Conservation (phyloP, 2,797 vertebrate genomes). For the Choloepus didactylus region DNA sequence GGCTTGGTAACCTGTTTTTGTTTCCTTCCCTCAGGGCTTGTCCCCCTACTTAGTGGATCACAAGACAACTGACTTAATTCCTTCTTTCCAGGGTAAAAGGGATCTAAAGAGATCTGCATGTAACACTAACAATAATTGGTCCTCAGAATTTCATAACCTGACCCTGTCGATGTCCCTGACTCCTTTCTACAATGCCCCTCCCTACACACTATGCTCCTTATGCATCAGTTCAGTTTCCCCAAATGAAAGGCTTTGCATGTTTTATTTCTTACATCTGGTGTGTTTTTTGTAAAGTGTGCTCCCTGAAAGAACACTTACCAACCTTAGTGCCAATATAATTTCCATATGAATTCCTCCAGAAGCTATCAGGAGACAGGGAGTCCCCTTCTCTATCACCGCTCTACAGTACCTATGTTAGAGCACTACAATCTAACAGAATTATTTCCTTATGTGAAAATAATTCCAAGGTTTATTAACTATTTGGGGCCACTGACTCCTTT, state of each 20-base stretch:
- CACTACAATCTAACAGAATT: background rate
- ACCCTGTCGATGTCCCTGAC: background rate
- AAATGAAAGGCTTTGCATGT: background rate
- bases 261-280: background rate
- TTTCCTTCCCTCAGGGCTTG: background rate
- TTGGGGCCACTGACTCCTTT: background rate
- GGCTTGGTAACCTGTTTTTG: background rate
- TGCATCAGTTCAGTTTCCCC: background rate
- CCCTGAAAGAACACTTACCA: accelerated
- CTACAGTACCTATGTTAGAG: too few relatives aligned
- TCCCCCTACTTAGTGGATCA: background rate
- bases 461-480: background rate
- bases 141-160: background rate
- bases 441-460: background rate
- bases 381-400: background rate
- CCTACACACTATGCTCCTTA: background rate
- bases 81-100: background rate
- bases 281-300: background rate
- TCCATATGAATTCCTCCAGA: background rate
- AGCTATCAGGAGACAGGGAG: background rate
- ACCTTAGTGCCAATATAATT: background rate
- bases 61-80: background rate
- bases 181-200: background rate
- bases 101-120: background rate
- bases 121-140: background rate